Evolutionary conservation across 2,797 vertebrate species (phyloP), one percentile per base, ranked within the genome.

Genomic region (Denticeps clupeoides): DNA sequence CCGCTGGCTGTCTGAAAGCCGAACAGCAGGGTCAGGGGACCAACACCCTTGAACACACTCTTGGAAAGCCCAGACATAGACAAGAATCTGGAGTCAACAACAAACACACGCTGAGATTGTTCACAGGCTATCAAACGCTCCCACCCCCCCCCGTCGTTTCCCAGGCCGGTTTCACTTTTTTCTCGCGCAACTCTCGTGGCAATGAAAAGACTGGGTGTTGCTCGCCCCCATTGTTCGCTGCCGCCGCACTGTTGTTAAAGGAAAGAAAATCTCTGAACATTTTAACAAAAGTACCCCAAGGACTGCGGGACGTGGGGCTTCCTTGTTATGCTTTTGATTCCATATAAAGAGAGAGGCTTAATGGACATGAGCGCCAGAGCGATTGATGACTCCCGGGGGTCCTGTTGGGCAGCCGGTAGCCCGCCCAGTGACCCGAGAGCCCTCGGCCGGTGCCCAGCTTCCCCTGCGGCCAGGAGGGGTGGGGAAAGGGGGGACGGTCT

Each of bases 251-350:
- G 57, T 82, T 83, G 63, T 81, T 82, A 79, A 78, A 82, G 81
- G 80, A 73, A 63, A 63, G 65, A 63, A 75, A 81, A 81, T 82
- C 77, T 80, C 74, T 83, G 69, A 68, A 48, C 69, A 78, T 73
- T 79, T 52, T 68, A 86, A 86, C 83, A 82, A 87, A 87, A 82
- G 75, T 81, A 80, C 80, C 83, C 83, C 63, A 77, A 86, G 83
- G 84, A 86, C 78, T 74, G 75, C 72, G 71, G 70, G 79, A 83
- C 74, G 28, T 67, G 71, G 68, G 71, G 77, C 72, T 85, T 91
- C 90, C 87, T 89, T 82, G 71, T 74, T 77, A 64, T 67, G 73
- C 69, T 85, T n/a, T 79, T 53, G 77, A 83, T 84, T 87, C 73
- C 81, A 73, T 80, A 80, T 81, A 78, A 86, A 79, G 57, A 64